These are phyloP conservation scores for Xanthostigma xanthostigma DNA, from an alignment of 2,888 invertebrate species.

Conservation along the genomic window DNA sequence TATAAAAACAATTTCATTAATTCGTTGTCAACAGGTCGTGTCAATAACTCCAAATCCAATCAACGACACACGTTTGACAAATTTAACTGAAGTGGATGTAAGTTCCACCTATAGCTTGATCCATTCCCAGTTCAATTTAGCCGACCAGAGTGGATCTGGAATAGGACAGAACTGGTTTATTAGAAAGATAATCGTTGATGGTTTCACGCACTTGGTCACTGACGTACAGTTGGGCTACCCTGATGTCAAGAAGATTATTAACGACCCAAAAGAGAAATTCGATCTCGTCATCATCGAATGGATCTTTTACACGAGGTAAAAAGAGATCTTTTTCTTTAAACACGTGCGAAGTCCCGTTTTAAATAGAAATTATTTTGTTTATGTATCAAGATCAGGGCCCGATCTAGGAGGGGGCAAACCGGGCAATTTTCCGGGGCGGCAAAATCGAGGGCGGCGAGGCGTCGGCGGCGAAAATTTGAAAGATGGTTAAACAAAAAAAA, in stretches of 20 bases:
- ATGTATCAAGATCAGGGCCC: too few species aligned
- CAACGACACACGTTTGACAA: background rate
- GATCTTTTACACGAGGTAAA: background rate
- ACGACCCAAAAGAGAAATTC: background rate
- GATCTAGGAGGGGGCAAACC: too few species aligned
- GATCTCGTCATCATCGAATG: slow-evolving; percentile 1
- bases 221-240: background rate
- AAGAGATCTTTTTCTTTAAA: too few species aligned
- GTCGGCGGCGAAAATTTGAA: too few species aligned
- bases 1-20: too few species aligned
- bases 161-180: background rate
- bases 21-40: slow-evolving; percentile 14
- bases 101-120: background rate
- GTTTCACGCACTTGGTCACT: background rate
- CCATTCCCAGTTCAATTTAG: background rate
- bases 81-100: slow-evolving; percentile 8
- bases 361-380: too few species aligned
- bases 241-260: background rate
- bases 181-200: background rate
- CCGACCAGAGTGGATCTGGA: background rate
- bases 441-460: too few species aligned
- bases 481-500: too few species aligned
- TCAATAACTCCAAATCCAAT: slow-evolving; percentile 14
- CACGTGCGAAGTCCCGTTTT: too few species aligned
- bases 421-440: too few species aligned